Percentiles rank a stretch among this genome's conserved stretches.
Evolutionary conservation across 2,888 invertebrate species (phyloP).

Genomic region (Thyatira batis): DNA sequence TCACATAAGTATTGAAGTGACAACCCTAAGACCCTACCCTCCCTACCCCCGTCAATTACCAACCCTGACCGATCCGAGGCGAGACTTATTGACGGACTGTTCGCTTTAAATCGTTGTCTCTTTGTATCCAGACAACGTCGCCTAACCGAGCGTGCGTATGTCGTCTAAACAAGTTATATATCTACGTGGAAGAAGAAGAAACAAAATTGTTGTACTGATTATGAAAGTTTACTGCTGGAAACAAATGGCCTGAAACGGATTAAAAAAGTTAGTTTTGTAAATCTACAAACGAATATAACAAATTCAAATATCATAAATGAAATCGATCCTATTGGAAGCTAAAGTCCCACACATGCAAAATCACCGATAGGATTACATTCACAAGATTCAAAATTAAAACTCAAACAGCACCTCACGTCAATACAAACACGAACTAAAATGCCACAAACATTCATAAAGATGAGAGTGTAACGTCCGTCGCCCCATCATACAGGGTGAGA

Average conservation of each 20-base stretch:
- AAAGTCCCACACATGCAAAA: background rate
- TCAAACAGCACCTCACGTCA: background rate
- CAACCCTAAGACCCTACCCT: slow-evolving; percentile 54
- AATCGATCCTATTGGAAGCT: too few relatives aligned
- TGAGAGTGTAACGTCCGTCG: slow-evolving; percentile 40
- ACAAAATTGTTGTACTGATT: background rate
- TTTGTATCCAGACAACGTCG: slow-evolving; percentile 42
- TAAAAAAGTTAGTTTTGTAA: too few relatives aligned
- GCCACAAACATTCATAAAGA: slow-evolving; percentile 22
- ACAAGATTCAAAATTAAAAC: background rate
- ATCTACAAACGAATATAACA: too few relatives aligned
- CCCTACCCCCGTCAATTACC: slow-evolving; percentile 77
- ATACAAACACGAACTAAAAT: slow-evolving; percentile 10
- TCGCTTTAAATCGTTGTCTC: slow-evolving; percentile 57
- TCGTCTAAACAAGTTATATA: background rate
- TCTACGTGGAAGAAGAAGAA: background rate
- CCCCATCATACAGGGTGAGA: slow-evolving; percentile 17
- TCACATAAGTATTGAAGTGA: slow-evolving; percentile 10
- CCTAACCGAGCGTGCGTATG: background rate
- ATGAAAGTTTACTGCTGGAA: too few relatives aligned
- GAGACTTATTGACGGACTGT: slow-evolving; percentile 80
- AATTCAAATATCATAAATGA: too few relatives aligned
- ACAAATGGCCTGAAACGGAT: too few relatives aligned
- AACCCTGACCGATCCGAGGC: slow-evolving; percentile 76
- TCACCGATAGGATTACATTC: background rate